These are phyloP conservation scores for Drosophila pseudotalamancana DNA, from an alignment of 2,888 invertebrate genomes.

Conservation along the genomic window DNA sequence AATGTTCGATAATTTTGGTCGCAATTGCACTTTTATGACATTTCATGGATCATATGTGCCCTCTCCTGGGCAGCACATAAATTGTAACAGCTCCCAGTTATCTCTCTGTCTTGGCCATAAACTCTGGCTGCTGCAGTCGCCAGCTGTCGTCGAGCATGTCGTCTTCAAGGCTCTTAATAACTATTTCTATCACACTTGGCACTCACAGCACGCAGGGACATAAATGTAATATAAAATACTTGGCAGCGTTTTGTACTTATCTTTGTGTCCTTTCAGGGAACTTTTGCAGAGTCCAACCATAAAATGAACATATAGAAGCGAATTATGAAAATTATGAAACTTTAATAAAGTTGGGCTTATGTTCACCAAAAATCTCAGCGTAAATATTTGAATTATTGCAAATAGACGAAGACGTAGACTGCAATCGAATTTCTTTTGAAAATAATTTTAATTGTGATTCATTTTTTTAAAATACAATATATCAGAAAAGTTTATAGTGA, in stretches of 20 bases:
- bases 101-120: slow-evolving; percentile 48
- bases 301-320: slow-evolving; percentile 7
- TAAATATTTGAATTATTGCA: not conserved
- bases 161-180: slow-evolving; percentile 66
- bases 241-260: slow-evolving; percentile 73
- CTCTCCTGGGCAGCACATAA: slow-evolving; percentile 52
- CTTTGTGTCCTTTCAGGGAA: slow-evolving; percentile 34
- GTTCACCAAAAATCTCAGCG: slow-evolving; percentile 11
- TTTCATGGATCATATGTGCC: slow-evolving; percentile 68
- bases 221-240: slow-evolving; percentile 62
- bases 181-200: slow-evolving; percentile 77
- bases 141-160: slow-evolving; percentile 64
- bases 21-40: slow-evolving; percentile 75
- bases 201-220: slow-evolving; percentile 63
- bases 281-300: slow-evolving; percentile 6
- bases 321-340: slow-evolving; percentile 9
- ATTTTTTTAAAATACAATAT: too few species aligned
- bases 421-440: too few species aligned
- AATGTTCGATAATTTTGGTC: slow-evolving; percentile 79
- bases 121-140: slow-evolving; percentile 41
- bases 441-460: too few species aligned
- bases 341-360: not conserved
- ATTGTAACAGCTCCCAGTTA: slow-evolving; percentile 57
- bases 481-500: too few species aligned
- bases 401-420: not conserved